Conservation (phyloP, 2,888 invertebrate genomes). For the Heliconius hortense region DNA sequence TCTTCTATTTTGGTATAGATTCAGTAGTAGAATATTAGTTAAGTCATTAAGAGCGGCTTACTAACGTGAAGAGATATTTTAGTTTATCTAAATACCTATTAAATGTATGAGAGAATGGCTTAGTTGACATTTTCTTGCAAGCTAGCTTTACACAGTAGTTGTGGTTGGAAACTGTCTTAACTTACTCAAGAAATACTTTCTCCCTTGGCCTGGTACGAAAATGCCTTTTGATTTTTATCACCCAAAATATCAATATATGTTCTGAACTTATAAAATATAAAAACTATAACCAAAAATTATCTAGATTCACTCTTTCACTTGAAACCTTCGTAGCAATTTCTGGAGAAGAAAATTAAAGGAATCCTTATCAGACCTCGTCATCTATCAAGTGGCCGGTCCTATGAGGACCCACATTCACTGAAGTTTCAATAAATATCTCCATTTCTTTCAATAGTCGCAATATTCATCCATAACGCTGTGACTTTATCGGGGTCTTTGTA, state of each 20-base stretch:
- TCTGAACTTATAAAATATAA: not conserved
- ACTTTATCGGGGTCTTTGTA: conserved; percentile 67
- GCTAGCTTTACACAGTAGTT: too few species aligned
- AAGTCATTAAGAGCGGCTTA: too few species aligned
- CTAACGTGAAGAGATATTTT: too few species aligned
- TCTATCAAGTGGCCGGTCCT: conserved; percentile 38
- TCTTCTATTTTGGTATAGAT: not conserved
- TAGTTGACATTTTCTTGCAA: too few species aligned
- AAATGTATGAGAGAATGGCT: too few species aligned
- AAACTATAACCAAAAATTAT: not conserved
- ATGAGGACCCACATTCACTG: conserved; percentile 56
- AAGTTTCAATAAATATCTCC: conserved; percentile 69
- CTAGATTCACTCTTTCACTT: not conserved
- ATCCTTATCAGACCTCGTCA: conserved; percentile 39
- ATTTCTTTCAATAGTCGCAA: conserved; percentile 75
- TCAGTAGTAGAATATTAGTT: too few species aligned
- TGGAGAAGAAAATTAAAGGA: conserved; percentile 37
- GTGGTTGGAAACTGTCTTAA: too few species aligned
- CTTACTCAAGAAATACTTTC: too few species aligned
- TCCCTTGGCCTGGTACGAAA: too few species aligned
- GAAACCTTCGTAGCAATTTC: conserved; percentile 26
- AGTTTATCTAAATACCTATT: too few species aligned
- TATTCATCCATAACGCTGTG: conserved; percentile 65
- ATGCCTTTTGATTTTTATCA: too few species aligned
- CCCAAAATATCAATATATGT: too few species aligned